These are phyloP conservation scores for Dromaius novaehollandiae DNA, from an alignment of 2,113 vertebrate genomes.

Conservation along the genomic window DNA sequence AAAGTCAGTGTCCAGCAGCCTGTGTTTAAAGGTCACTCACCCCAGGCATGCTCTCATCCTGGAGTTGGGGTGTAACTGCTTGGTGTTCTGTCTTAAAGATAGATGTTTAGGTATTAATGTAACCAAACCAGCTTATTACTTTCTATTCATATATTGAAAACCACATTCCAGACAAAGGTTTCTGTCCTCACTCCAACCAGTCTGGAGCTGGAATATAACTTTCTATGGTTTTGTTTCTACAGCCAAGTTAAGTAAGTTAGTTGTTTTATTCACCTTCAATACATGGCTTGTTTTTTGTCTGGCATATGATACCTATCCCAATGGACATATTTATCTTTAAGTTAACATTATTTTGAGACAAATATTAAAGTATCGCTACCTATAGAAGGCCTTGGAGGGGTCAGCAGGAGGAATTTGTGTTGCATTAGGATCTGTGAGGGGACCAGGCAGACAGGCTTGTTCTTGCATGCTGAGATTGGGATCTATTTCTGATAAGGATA, in stretches of 20 bases:
- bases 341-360: not conserved
- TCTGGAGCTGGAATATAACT: not conserved
- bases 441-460: not conserved
- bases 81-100: not conserved
- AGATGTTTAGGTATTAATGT: not conserved
- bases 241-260: not conserved
- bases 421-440: not conserved
- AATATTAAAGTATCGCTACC: not conserved
- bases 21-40: not conserved
- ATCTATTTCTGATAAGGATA: not conserved
- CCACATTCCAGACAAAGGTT: not conserved
- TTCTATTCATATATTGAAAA: not conserved
- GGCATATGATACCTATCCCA: not conserved
- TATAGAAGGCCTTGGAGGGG: not conserved
- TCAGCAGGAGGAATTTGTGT: not conserved
- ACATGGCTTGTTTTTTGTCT: not conserved
- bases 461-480: not conserved
- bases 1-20: not conserved
- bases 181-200: not conserved
- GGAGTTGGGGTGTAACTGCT: not conserved
- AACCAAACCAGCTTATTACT: not conserved
- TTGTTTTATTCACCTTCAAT: not conserved
- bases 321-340: not conserved
- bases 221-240: not conserved
- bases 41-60: not conserved